These are phyloP conservation scores for Climacteris rufus DNA, from an alignment of 2,113 vertebrate species.

Conservation along the genomic window DNA sequence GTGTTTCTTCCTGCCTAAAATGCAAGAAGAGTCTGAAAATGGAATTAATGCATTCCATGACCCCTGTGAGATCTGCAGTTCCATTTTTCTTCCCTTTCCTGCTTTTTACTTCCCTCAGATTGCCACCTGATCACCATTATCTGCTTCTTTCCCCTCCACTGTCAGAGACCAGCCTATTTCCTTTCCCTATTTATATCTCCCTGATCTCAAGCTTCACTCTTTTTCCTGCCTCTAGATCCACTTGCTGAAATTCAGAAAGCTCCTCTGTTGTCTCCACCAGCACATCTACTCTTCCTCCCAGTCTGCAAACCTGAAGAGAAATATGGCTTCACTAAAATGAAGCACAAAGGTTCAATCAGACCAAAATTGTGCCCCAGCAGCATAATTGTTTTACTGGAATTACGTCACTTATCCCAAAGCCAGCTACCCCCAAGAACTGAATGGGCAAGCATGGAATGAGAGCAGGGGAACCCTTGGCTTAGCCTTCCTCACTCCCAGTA, in stretches of 20 bases:
- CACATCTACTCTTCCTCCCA: not conserved
- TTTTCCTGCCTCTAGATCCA: not conserved
- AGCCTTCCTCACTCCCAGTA: not conserved
- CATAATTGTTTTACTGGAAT: not conserved
- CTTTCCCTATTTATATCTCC: not conserved
- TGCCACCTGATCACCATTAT: not conserved
- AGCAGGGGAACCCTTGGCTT: not conserved
- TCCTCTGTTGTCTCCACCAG: not conserved
- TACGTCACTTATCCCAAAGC: not conserved
- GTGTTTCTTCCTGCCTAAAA: not conserved
- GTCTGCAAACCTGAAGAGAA: not conserved
- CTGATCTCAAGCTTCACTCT: not conserved
- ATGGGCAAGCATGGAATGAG: rapidly evolving
- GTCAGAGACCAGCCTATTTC: not conserved
- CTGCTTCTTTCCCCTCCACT: not conserved
- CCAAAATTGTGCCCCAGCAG: not conserved
- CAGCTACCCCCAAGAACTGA: not conserved
- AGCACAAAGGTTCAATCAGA: not conserved
- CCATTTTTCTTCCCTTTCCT: not conserved
- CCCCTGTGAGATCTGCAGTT: not conserved
- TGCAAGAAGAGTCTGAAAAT: not conserved
- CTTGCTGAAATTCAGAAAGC: not conserved
- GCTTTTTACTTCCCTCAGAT: not conserved
- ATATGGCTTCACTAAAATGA: not conserved
- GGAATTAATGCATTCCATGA: not conserved